A percentile compares a stretch with the other conserved stretches of the same genome.
phyloP scores from a whole-genome alignment of 1,140 invertebrate genomes.

The Drosophila lacertosa region DNA sequence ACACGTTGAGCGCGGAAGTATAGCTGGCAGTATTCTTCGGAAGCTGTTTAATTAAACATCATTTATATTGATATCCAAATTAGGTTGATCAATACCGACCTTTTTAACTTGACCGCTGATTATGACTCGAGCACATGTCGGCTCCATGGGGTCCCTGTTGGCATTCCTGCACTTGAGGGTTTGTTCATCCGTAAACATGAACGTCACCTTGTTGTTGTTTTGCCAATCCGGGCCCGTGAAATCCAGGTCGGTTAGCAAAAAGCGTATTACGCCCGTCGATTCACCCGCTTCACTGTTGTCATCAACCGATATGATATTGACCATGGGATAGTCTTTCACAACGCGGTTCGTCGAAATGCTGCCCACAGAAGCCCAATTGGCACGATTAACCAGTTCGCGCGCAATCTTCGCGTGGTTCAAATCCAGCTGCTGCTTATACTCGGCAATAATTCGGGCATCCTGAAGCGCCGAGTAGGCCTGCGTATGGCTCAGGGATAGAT shows the following conservation, averaged over 20 bases:
- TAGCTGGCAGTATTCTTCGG: constrained; percentile 86
- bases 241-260: constrained; percentile 91
- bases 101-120: constrained; percentile 88
- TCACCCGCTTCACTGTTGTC: constrained; percentile 87
- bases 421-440: constrained; percentile 34
- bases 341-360: constrained; percentile 88
- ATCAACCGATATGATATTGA: constrained; percentile 89
- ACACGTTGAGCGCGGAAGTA: constrained; percentile 86
- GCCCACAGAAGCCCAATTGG: constrained; percentile 90
- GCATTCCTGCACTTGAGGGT: constrained; percentile 87
- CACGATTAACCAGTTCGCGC: constrained; percentile 84
- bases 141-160: constrained; percentile 91
- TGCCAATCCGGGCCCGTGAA: constrained; percentile 89
- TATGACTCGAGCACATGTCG: constrained; percentile 90
- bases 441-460: constrained; percentile 58
- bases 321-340: constrained; percentile 89
- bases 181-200: constrained; percentile 89
- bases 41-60: constrained; percentile 84
- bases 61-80: not conserved
- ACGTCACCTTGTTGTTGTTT: constrained; percentile 87
- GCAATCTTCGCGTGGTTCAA: constrained; percentile 83
- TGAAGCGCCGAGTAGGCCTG: constrained; percentile 55
- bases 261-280: constrained; percentile 90
- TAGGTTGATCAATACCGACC: constrained; percentile 83
- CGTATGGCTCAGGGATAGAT: constrained; percentile 6